These are phyloP conservation scores for Aramus guarauna DNA, from an alignment of 2,113 vertebrate genomes.

Conservation along the genomic window DNA sequence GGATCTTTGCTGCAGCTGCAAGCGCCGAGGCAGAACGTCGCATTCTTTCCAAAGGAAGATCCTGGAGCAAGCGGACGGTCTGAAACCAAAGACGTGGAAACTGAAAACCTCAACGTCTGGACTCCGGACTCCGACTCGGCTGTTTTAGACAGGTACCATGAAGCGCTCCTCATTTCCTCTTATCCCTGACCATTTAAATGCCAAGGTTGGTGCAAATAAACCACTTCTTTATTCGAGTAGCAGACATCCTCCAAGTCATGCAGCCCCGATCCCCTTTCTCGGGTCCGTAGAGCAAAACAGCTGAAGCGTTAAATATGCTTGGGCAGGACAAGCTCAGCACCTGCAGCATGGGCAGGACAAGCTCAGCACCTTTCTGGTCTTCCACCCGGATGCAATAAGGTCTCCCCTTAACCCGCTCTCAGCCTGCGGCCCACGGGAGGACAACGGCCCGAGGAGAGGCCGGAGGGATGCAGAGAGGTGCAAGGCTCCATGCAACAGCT, in stretches of 20 bases:
- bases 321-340: background rate
- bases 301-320: background rate
- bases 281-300: background rate
- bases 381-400: background rate
- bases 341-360: background rate
- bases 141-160: background rate
- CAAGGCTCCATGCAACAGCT: background rate
- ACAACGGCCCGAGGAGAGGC: fast-evolving
- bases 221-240: fast-evolving
- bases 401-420: background rate
- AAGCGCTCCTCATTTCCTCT: background rate
- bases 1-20: background rate
- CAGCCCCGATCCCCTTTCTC: background rate
- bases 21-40: background rate
- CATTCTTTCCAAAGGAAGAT: conserved; percentile 57
- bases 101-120: background rate
- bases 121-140: background rate
- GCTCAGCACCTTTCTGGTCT: background rate
- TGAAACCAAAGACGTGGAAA: background rate
- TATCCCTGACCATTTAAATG: fast-evolving
- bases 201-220: background rate
- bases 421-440: background rate
- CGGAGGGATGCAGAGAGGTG: background rate
- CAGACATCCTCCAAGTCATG: background rate
- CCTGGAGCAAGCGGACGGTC: background rate